phyloP scores from a whole-genome alignment of 2,113 vertebrate genomes.

The Apistogramma diplotaenia region DNA sequence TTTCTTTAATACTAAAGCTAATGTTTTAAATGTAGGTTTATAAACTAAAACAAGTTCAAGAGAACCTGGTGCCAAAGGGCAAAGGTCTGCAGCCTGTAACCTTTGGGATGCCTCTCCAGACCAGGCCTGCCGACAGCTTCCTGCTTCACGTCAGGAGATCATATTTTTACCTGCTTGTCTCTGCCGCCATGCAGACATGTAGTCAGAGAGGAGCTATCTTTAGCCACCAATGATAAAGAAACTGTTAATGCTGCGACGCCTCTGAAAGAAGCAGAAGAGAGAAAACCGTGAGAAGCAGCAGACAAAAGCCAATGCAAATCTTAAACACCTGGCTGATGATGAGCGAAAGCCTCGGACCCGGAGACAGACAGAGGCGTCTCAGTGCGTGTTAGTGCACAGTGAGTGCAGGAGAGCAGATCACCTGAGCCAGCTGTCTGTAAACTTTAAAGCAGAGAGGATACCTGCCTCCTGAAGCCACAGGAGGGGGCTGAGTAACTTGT shows the following conservation, averaged over 20 bases:
- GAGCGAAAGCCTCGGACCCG: neutral
- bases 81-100: neutral
- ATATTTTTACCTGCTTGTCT: too few species aligned
- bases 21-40: neutral
- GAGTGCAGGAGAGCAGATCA: neutral
- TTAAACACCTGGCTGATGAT: neutral
- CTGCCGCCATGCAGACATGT: too few species aligned
- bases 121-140: neutral
- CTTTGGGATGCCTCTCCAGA: neutral
- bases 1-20: neutral
- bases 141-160: rapidly evolving
- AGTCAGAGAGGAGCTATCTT: too few species aligned
- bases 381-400: neutral
- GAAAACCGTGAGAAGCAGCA: neutral
- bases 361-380: neutral
- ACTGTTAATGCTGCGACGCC: too few species aligned
- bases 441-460: neutral
- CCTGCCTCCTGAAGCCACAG: neutral
- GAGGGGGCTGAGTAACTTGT: slow-evolving; percentile 50
- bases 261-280: neutral
- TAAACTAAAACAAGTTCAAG: neutral
- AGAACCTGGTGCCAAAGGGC: neutral
- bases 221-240: too few species aligned
- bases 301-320: neutral
- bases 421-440: too few species aligned